A percentile compares a stretch with the other conserved stretches of the same genome.
Evolutionary conservation across 2,113 vertebrate genomes (phyloP).

Genomic region (Lophius piscatorius): DNA sequence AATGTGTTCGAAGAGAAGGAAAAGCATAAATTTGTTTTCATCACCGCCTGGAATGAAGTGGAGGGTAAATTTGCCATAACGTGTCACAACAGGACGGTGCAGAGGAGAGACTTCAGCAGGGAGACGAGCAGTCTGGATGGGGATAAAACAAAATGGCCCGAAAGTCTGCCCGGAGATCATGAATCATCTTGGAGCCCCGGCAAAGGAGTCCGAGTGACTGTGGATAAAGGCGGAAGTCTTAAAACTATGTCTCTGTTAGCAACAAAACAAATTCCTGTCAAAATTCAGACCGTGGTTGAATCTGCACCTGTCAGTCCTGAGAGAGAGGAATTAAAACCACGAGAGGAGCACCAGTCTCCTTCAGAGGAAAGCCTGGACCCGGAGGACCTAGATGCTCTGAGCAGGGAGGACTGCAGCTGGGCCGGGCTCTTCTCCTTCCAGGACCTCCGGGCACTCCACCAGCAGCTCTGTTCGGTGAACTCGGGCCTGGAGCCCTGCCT

Average conservation of each 20-base stretch:
- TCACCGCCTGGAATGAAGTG: slow-evolving; percentile 96
- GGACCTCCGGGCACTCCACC: slow-evolving; percentile 88
- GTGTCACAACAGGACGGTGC: slow-evolving; percentile 93
- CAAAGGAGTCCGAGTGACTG: slow-evolving; percentile 38
- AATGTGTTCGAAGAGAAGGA: slow-evolving; percentile 93
- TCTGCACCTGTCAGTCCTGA: slow-evolving; percentile 59
- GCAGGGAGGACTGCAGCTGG: slow-evolving; percentile 91
- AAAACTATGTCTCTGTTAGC: slow-evolving; percentile 17
- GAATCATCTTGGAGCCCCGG: slow-evolving; percentile 49
- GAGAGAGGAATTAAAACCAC: slow-evolving; percentile 75
- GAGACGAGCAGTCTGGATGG: slow-evolving; percentile 48
- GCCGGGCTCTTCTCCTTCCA: slow-evolving; percentile 97
- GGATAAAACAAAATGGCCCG: slow-evolving; percentile 69
- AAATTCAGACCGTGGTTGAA: slow-evolving; percentile 41
- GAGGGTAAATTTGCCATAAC: slow-evolving; percentile 96
- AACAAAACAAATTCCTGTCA: slow-evolving; percentile 41
- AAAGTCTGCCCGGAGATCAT: slow-evolving; percentile 62
- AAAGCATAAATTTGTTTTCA: slow-evolving; percentile 93
- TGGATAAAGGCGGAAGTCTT: slow-evolving; percentile 22
- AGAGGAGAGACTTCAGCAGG: slow-evolving; percentile 86
- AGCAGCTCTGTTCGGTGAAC: slow-evolving; percentile 92
- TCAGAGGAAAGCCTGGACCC: slow-evolving; percentile 58
- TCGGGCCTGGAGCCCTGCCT: slow-evolving; percentile 91
- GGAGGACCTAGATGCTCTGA: slow-evolving; percentile 61
- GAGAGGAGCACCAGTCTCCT: slow-evolving; percentile 65